Evolutionary conservation across 2,797 vertebrate genomes (phyloP), one percentile per base, ranked within the genome.

Genomic region (Pangasius sanitwongsei): DNA sequence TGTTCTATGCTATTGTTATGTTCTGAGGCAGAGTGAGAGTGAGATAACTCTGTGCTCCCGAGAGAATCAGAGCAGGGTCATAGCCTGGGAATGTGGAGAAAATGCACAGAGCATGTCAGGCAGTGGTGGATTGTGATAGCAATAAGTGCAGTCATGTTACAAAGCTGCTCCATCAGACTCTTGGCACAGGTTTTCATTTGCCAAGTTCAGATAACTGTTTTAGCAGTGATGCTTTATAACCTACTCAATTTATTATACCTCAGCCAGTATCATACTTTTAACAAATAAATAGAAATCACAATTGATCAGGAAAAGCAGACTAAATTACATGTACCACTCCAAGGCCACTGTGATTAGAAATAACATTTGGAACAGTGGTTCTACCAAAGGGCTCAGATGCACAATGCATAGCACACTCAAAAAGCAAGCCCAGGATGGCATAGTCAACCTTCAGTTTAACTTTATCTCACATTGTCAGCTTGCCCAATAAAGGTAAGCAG

Each of bases 41-140:
- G 77, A 86, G 41, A 82, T 57, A 74, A 61, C 85, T 75, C 77
- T 72, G 65, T 82, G 84, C 37, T 90, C 87, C 70, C 77, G 18
- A 75, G 87, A 69, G 89, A 83, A 61, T 67, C 37, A 63, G 67
- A 37, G 65, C 28, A 34, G 83, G 25, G 65, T 70, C 70, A 80
- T 34, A 34, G 87, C 50, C 59, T 86, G 80, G 67, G 55, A 88
- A 61, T 87, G 55, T 83, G 23, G 65, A 59, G 78, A 18, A 87
- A 86, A 90, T 86, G 81, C 82, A 87, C 41, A 87, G n/a, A 50
- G 63, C 85, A 72, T 89, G 75, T 87, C 84, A 89, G 81, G 48
- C 69, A 87, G 16, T 70, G 44, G 74, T 86, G 28, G 41, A 82
- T 83, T 16, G 67, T 75, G 77, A 86, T 86, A 48, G 59, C 65